These are phyloP conservation scores for Brassicogethes aeneus DNA, from an alignment of 2,888 invertebrate genomes.

Conservation along the genomic window DNA sequence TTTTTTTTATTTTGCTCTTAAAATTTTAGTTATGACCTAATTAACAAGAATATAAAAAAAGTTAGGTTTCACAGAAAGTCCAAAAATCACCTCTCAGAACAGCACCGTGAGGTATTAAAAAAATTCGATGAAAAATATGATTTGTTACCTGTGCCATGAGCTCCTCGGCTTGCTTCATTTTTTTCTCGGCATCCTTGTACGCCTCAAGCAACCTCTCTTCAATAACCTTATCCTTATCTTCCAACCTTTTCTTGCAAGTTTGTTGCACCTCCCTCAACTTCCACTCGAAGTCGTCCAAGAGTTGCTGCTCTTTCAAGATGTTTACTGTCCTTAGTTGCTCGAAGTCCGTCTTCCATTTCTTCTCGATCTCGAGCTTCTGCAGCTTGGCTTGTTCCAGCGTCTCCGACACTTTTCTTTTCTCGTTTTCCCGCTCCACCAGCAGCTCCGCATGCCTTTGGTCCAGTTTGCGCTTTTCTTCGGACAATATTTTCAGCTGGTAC, in stretches of 20 bases:
- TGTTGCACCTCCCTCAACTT: constrained; percentile 69
- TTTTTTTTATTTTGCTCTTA: too few species aligned
- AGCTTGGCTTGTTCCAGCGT: constrained; percentile 53
- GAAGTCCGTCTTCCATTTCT: constrained; percentile 59
- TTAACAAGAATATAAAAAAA: too few species aligned
- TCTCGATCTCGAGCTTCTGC: constrained; percentile 49
- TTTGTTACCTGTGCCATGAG: constrained; percentile 34
- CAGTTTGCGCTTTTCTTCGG: constrained; percentile 42
- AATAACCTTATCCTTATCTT: constrained; percentile 52
- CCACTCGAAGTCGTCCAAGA: constrained; percentile 78
- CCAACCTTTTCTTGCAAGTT: constrained; percentile 52
- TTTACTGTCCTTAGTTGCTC: constrained; percentile 58
- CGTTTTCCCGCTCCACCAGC: constrained; percentile 39
- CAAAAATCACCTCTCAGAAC: too few species aligned
- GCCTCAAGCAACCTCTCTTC: constrained; percentile 45
- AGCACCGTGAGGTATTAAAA: neutral
- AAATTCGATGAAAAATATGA: neutral
- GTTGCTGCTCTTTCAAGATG: constrained; percentile 60
- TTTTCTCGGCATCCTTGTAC: constrained; percentile 34
- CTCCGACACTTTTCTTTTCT: constrained; percentile 47
- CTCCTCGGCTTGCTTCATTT: constrained; percentile 36
- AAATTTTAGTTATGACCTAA: too few species aligned
- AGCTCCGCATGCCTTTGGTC: constrained; percentile 35
- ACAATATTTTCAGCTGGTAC: constrained; percentile 40
- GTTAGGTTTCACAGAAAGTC: too few species aligned